Percentiles rank a stretch among this genome's conserved stretches.
Evolutionary conservation across 2,888 invertebrate species (phyloP).

Genomic region (Diogma glabrata): DNA sequence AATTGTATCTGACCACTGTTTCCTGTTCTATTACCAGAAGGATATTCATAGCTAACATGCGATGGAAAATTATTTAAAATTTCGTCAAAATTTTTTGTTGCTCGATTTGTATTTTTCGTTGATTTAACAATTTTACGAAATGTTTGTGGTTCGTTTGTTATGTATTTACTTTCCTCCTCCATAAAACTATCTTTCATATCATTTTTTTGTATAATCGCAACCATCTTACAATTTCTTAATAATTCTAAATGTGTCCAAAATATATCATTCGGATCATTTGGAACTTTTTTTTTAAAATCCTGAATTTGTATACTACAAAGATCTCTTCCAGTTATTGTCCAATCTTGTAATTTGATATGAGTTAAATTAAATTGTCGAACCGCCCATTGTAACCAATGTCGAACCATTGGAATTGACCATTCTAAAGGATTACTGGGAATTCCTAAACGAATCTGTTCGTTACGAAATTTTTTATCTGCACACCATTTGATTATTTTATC

Average conservation of each 20-base stretch:
- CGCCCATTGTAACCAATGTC: slow-evolving; percentile 90
- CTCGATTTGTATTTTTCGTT: background rate
- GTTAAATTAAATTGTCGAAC: slow-evolving; percentile 72
- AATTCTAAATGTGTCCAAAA: slow-evolving; percentile 94
- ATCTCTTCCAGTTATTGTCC: slow-evolving; percentile 63
- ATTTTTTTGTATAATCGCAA: slow-evolving; percentile 45
- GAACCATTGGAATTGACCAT: slow-evolving; percentile 67
- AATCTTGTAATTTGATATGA: slow-evolving; percentile 60
- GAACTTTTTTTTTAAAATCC: slow-evolving; percentile 56
- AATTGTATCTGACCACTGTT: slow-evolving; percentile 80
- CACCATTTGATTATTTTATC: slow-evolving; percentile 55
- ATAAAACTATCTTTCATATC: slow-evolving; percentile 17
- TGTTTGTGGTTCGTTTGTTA: slow-evolving; percentile 12
- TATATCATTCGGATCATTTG: slow-evolving; percentile 68
- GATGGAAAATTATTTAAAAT: background rate
- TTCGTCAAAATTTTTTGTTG: slow-evolving; percentile 2
- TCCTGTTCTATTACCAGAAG: slow-evolving; percentile 39
- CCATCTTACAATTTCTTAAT: slow-evolving; percentile 81
- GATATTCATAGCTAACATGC: background rate
- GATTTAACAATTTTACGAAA: slow-evolving; percentile 5
- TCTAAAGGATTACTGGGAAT: slow-evolving; percentile 51
- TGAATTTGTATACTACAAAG: slow-evolving; percentile 50
- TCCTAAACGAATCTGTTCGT: slow-evolving; percentile 56
- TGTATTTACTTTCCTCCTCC: no score
- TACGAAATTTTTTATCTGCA: slow-evolving; percentile 65